phyloP scores from a whole-genome alignment of 2,797 vertebrate genomes.

The Amphiprion clarkii region DNA sequence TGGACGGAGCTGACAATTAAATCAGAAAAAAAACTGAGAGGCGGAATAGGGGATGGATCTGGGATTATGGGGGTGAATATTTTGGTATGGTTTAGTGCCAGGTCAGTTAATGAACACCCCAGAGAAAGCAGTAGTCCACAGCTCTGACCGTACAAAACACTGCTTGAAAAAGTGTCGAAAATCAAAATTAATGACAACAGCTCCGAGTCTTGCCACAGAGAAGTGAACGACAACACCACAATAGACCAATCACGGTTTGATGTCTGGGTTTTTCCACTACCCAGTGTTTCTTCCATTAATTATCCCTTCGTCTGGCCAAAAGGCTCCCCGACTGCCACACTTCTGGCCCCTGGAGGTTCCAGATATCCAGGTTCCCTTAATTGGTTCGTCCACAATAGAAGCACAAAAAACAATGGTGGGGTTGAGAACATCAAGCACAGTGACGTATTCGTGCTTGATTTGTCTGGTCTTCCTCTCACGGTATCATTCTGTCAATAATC shows the following conservation, averaged over 20 bases:
- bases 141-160: constrained; percentile 28
- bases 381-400: constrained; percentile 71
- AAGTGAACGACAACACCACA: constrained; percentile 51
- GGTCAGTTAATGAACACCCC: constrained; percentile 75
- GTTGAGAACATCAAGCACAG: constrained; percentile 72
- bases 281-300: constrained; percentile 66
- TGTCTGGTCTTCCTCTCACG: constrained; percentile 47
- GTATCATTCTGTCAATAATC: constrained; percentile 54
- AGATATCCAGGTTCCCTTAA: constrained; percentile 72
- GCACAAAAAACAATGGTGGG: constrained; percentile 57
- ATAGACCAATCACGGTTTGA: constrained; percentile 46
- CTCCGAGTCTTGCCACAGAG: constrained; percentile 40
- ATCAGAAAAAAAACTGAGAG: constrained; percentile 31
- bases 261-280: constrained; percentile 35
- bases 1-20: constrained; percentile 69
- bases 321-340: constrained; percentile 43
- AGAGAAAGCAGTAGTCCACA: constrained; percentile 42
- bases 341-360: constrained; percentile 60
- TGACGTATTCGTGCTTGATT: constrained; percentile 76
- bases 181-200: constrained; percentile 74
- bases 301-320: constrained; percentile 50
- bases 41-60: not conserved
- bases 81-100: constrained; percentile 58
- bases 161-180: constrained; percentile 49
- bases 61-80: constrained; percentile 56